These are phyloP conservation scores for Eristalis tenax DNA, from an alignment of 2,888 invertebrate genomes.

Conservation along the genomic window DNA sequence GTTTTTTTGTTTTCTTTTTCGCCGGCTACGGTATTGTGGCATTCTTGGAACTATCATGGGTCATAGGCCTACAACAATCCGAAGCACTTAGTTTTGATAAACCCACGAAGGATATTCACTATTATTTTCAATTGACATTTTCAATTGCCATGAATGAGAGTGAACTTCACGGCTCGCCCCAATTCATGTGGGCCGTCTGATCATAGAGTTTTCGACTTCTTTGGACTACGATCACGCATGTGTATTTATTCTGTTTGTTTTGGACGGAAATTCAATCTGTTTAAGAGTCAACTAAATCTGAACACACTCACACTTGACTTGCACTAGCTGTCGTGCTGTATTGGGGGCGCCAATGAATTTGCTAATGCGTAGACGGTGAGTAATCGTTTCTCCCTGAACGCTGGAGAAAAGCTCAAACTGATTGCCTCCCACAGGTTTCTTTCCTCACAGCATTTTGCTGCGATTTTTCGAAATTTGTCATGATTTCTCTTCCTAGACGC, in stretches of 20 bases:
- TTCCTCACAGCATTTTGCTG: background rate
- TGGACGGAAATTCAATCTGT: background rate
- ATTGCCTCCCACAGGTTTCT: background rate
- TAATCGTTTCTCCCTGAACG: background rate
- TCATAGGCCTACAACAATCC: conserved; percentile 18
- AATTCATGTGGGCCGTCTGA: background rate
- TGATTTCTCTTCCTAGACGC: background rate
- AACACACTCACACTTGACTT: background rate
- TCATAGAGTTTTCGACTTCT: background rate
- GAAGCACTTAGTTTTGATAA: conserved; percentile 2
- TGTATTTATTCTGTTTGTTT: background rate
- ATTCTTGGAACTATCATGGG: background rate
- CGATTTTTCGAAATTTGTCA: background rate
- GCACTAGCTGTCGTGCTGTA: background rate
- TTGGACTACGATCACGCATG: background rate
- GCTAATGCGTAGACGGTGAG: background rate
- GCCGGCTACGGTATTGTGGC: background rate
- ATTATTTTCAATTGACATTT: conserved; percentile 44
- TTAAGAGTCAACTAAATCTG: background rate
- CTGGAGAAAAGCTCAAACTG: too few species aligned
- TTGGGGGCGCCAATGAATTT: background rate
- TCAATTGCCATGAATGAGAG: conserved; percentile 23
- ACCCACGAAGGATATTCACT: conserved; percentile 42
- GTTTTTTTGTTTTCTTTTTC: background rate
- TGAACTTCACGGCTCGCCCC: background rate